Percentiles rank a stretch among this genome's conserved stretches.
Evolutionary conservation across 2,888 invertebrate species (phyloP).

Genomic region (Periphyllus acericola): DNA sequence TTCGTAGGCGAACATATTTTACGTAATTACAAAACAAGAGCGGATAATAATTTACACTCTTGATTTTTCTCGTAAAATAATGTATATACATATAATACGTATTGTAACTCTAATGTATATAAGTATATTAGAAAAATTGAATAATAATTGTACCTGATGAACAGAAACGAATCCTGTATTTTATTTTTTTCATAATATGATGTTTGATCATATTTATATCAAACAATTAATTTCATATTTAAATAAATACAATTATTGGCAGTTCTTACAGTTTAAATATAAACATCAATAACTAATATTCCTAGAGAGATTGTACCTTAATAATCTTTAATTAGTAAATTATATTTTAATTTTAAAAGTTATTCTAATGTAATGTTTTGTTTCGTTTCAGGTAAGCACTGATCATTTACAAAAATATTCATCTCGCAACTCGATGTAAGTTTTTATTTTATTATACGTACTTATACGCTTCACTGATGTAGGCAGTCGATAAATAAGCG

Average conservation of each 20-base stretch:
- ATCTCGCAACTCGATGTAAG: not conserved
- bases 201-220: no score
- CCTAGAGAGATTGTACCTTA: not conserved
- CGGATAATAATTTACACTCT: not conserved
- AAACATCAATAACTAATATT: not conserved
- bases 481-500: no score
- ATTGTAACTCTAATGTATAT: no score
- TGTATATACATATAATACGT: no score
- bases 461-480: not conserved
- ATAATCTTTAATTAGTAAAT: not conserved
- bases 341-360: slow-evolving; percentile 13
- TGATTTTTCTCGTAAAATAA: no score
- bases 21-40: not conserved
- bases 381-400: slow-evolving; percentile 36
- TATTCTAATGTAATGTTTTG: not conserved
- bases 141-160: no score
- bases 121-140: no score
- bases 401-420: not conserved
- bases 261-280: no score
- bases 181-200: no score
- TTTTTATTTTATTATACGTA: not conserved
- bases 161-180: no score
- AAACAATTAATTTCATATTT: no score
- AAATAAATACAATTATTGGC: no score
- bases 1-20: not conserved